Base-by-base conservation (phyloP, 2,888 invertebrate genomes). In the Acanthosepion lycidas region DNA sequence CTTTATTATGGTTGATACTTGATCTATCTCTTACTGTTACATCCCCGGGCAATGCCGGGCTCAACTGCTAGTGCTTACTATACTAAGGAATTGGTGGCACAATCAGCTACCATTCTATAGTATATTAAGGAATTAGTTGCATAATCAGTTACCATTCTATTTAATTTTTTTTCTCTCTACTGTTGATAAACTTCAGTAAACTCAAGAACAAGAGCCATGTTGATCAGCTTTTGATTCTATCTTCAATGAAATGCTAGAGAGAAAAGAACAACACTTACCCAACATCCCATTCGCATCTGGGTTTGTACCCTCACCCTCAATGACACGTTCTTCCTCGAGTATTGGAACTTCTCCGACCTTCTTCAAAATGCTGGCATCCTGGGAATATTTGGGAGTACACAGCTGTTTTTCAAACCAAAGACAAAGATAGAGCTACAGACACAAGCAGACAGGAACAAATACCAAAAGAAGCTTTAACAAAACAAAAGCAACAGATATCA, bases 301-400 rank as follows among this genome's bases (percentile, higher is more conserved):
- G 33, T 95, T 95, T 92, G 97, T 96, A 64, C 97, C 97, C 95
- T 97, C 97, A 28, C 98, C 98, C 95, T 98, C 98, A 12, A 98
- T 97, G 95, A 98, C 97, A 55, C 98, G 96, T 94, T 96, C 95
- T 91, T 97, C 96, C 94, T 97, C 97, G 59, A 95, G 96, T 15
- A 96, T 96, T 28, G 96, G 96, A 49, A 96, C 96, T 28, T 95
- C 94, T 59, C 95, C 95, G 18, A 95, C 95, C 91, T 95, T 95
- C 94, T 94, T 91, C 94, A 64, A 94, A 94, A 55, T 94, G 48
- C 48, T 94, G 94, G 48, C 49, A 94, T 59, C 94, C 55, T 94
- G 94, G n/a, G 78, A 48, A 78, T 55, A 48, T 94, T 48, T 64
- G 33, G 59, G 59, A 55, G 28, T 55, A 94, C 55, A 94, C 78